Base-by-base conservation (phyloP, 2,113 vertebrate genomes). In the Gymnogyps californianus region DNA sequence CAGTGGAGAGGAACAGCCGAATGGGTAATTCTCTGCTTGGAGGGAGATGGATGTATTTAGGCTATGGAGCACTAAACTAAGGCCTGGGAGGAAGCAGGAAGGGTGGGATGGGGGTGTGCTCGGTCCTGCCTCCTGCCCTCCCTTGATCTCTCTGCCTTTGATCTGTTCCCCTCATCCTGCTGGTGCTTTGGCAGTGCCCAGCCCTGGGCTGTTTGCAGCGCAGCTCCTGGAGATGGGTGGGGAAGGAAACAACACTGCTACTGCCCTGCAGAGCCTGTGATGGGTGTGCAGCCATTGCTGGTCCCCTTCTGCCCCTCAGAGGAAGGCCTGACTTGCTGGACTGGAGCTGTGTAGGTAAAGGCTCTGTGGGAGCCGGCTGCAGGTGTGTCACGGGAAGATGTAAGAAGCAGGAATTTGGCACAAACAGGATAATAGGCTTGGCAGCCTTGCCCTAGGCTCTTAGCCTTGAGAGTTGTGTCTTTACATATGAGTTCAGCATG, bases 81-180 rank as follows among this genome's bases (percentile, higher is more conserved):
- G 81, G 86, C 36, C 54, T 2, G 2, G 22, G 72, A 97, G 96
- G 97, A 97, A 97, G 90, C 95, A 97, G 96, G 93, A 97, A 97
- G 87, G 96, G 95, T 93, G 95, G 87, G 87, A n/a, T 55, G 29
- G 83, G n/a, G 13, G 1, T 85, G 89, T 79, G 57, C 32, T 82
- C 10, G 2, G 40, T 65, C 55, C 84, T 93, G 75, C 84, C 91
- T 94, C 70, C 64, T 87, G 92, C 59, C 72, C 90, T 94, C n/a
- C 36, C 51, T 52, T 93, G 89, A 83, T 85, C 78, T 69, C 55
- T 90, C 34, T 38, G 82, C 51, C 89, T 95, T 93, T 93, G 71
- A 88, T 93, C 74, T 64, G 62, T 59, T 7, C 52, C 47, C 3
- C 17, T 79, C 75, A 72, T 87, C 89, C 89, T 62, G 70, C 47